Base-by-base conservation (phyloP, 2,113 vertebrate genomes). In the Nannospalax galili region DNA sequence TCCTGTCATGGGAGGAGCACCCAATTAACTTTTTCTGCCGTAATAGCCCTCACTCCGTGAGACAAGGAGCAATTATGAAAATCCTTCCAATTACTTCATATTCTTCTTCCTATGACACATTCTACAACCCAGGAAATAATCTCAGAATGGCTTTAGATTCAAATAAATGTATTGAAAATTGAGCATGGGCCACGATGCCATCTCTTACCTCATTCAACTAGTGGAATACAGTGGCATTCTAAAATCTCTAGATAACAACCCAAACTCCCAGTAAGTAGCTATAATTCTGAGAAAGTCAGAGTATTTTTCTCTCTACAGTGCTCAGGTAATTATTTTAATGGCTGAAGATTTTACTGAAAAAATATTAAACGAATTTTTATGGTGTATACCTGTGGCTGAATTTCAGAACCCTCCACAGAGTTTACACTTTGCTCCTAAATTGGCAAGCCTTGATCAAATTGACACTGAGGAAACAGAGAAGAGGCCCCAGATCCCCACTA, bases 231-330 rank as follows among this genome's bases (percentile, higher is more conserved):
- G 3, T 69, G 37, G 9, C 48, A 88, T 26, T 88, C 74, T 91
- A 28, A 69, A 42, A 37, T 89, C 20, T 84, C 52, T 52, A 77
- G 40, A 17, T 5, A 88, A 84, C 35, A 73, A 26, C 24, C 14
- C 40, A 94, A 88, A 91, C 82, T 70, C 30, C 52, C 79, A 16
- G 30, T 65, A 84, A 88, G 45, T 79, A 79, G 15, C 15, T 94
- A 32, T 35, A 90, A 62, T 65, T 19, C 24, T 64, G 56, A 84
- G 70, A 64, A 92, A 45, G 12, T 40, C 15, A 72, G 52, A 32
- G 1, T 40, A 90, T 78, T 88, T 94, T 94, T 10, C n/a, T 70
- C 78, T 5, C 24, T 20, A 20, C 5, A 65, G 20, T n/a, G 11
- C 7, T 56, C 5, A 91, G 58, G 73, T 58, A 92, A 42, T 92